Percentiles rank a stretch among this genome's conserved stretches.
phyloP scores from a whole-genome alignment of 1,140 invertebrate species.

The Neodiprion lecontei region DNA sequence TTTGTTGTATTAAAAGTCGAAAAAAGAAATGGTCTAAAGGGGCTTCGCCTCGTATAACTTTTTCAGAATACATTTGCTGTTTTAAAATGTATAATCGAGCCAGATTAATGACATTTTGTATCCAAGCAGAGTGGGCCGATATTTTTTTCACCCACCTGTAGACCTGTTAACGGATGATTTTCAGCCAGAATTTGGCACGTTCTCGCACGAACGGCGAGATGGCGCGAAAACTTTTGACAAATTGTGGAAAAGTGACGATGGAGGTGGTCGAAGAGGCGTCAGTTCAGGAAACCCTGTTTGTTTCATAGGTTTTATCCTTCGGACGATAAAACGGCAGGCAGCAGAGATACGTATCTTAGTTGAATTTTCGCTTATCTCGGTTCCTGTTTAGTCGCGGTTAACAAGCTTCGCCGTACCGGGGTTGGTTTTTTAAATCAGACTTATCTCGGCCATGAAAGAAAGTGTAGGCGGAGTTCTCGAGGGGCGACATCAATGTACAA shows the following conservation, averaged over 20 bases:
- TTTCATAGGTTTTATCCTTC: neutral
- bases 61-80: neutral
- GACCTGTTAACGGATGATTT: neutral
- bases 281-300: neutral
- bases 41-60: neutral
- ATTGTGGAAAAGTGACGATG: neutral
- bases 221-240: neutral
- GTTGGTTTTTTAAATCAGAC: slow-evolving; percentile 2
- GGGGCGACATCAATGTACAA: neutral
- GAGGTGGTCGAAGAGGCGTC: neutral
- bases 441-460: neutral
- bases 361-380: neutral
- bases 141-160: neutral
- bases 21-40: neutral
- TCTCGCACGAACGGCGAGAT: neutral
- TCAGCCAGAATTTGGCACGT: neutral
- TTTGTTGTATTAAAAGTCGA: neutral
- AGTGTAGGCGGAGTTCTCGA: neutral
- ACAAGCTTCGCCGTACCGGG: neutral
- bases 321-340: neutral
- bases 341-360: neutral
- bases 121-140: neutral
- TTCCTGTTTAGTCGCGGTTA: neutral
- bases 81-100: neutral
- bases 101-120: neutral